Evolutionary conservation across 2,797 vertebrate species (phyloP).

Genomic region (Squalus acanthias): DNA sequence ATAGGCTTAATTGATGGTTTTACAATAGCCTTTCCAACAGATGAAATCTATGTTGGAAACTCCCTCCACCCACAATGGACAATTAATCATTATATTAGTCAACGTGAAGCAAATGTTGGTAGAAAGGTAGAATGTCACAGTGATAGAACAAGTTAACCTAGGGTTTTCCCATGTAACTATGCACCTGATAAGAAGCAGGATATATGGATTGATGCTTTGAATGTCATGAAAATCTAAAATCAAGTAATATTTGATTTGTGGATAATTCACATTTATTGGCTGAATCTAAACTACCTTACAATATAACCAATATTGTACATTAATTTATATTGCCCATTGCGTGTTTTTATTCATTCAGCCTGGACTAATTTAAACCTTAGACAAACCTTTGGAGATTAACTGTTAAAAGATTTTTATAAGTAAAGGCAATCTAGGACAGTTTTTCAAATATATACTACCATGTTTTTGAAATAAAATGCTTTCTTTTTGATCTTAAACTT

Average conservation of each 20-base stretch:
- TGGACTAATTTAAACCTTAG: background rate
- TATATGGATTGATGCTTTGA: background rate
- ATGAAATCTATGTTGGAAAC: background rate
- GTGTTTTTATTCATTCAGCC: background rate
- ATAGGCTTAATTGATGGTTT: background rate
- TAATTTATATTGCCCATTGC: background rate
- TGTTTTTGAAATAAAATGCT: background rate
- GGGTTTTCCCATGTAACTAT: background rate
- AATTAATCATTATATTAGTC: slow-evolving; percentile 8
- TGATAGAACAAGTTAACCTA: background rate
- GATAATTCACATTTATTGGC: background rate
- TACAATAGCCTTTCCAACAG: background rate
- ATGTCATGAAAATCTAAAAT: background rate
- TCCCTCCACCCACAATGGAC: background rate
- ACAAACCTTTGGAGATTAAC: background rate
- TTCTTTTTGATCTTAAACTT: background rate
- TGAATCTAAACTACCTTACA: background rate
- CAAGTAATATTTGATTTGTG: background rate
- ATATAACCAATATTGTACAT: background rate
- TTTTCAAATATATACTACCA: background rate
- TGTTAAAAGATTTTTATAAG: background rate
- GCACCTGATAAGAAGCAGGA: background rate
- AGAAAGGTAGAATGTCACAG: background rate
- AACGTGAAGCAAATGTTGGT: background rate
- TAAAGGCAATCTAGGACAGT: background rate